phyloP scores from a whole-genome alignment of 92 coral and sea anemone genomes.

The Heteractis magnifica region DNA sequence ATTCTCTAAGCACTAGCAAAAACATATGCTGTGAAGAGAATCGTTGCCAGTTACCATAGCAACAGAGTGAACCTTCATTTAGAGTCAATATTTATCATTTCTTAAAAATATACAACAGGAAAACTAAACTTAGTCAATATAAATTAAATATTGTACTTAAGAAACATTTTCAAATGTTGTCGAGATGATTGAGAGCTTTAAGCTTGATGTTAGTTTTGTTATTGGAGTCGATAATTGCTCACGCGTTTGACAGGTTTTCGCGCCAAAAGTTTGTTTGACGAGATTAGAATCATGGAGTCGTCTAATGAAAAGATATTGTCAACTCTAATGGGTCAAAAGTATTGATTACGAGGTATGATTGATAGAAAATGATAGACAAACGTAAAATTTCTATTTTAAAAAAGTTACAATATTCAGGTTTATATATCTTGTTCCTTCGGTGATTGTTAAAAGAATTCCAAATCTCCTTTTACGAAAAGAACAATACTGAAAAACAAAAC shows the following conservation, averaged over 20 bases:
- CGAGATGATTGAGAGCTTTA: background rate
- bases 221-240: background rate
- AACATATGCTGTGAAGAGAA: background rate
- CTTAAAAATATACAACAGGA: background rate
- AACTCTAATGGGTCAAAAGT: background rate
- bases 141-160: background rate
- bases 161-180: background rate
- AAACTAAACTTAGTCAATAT: background rate
- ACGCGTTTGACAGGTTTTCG: background rate
- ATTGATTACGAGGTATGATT: background rate
- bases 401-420: background rate
- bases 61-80: background rate
- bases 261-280: slow-evolving; percentile 21
- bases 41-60: background rate
- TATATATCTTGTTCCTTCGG: background rate
- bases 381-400: background rate
- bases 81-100: background rate
- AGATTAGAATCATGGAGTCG: slow-evolving; percentile 5
- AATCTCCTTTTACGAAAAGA: background rate
- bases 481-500: background rate
- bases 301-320: background rate
- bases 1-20: background rate
- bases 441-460: background rate
- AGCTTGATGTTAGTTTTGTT: background rate
- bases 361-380: background rate